Evolutionary conservation across 2,113 vertebrate genomes (phyloP).

Genomic region (Mystacornis crossleyi): DNA sequence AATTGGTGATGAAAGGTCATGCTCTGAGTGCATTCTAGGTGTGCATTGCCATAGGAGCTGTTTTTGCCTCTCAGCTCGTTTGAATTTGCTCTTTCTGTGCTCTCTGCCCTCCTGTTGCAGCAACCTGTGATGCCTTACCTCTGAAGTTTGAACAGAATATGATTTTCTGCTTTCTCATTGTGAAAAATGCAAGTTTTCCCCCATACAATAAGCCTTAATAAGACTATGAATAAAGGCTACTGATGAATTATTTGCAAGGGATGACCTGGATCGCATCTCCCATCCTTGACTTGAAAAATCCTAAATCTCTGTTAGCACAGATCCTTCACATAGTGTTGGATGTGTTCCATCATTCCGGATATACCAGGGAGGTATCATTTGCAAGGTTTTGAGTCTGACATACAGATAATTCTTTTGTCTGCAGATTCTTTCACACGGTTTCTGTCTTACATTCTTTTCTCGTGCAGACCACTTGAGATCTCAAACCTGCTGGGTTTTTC

Average conservation of each 20-base stretch:
- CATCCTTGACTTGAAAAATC: conserved; percentile 71
- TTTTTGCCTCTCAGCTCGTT: background rate
- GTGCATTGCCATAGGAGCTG: background rate
- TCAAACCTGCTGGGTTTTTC: background rate
- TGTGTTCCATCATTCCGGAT: background rate
- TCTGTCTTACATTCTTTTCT: background rate
- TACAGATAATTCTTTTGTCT: background rate
- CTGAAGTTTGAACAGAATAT: background rate
- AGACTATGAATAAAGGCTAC: conserved; percentile 30
- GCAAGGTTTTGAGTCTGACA: background rate
- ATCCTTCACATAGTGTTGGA: background rate
- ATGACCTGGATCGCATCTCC: conserved; percentile 40
- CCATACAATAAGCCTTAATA: background rate
- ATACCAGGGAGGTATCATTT: background rate
- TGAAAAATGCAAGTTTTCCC: background rate
- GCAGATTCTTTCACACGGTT: background rate
- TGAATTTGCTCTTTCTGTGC: background rate
- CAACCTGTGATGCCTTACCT: fast-evolving
- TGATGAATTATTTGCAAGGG: conserved; percentile 26
- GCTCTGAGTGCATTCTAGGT: background rate
- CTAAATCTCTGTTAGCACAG: conserved; percentile 4
- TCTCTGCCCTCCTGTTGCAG: background rate
- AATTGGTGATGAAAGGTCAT: background rate
- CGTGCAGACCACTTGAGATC: background rate
- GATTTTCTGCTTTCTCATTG: background rate